phyloP scores from a whole-genome alignment of 1,140 invertebrate genomes.

The Cydia strobilella region DNA sequence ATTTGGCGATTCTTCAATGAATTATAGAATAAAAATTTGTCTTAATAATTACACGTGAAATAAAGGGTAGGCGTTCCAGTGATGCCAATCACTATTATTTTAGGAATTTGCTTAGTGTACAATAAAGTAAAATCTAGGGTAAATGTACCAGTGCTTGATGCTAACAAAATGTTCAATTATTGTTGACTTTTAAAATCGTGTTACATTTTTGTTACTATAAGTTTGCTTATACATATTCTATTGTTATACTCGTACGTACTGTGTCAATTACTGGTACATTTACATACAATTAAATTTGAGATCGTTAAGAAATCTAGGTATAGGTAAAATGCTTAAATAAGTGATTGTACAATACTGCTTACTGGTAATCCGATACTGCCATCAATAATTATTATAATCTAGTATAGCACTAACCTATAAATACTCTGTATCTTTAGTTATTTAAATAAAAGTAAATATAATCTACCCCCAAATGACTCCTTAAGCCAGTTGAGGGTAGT shows the following conservation, averaged over 20 bases:
- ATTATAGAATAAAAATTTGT: neutral
- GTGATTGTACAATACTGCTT: neutral
- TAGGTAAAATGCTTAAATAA: neutral
- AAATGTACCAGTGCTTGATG: neutral
- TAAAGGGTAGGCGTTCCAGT: neutral
- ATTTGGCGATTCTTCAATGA: neutral
- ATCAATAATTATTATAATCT: neutral
- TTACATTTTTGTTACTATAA: no score
- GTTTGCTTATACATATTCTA: neutral
- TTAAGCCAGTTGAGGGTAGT: no score
- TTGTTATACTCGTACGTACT: neutral
- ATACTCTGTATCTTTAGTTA: no score
- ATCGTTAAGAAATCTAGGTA: conserved; percentile 3
- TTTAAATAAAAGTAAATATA: no score
- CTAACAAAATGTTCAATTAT: no score
- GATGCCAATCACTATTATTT: neutral
- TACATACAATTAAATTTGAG: neutral
- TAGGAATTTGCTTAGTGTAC: neutral
- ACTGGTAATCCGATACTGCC: neutral
- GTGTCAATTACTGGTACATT: neutral
- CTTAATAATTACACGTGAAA: neutral
- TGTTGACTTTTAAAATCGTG: no score
- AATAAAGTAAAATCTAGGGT: neutral
- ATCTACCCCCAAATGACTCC: no score
- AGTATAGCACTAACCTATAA: neutral